phyloP scores from a whole-genome alignment of 2,113 vertebrate genomes.

The Pholis gunnellus region DNA sequence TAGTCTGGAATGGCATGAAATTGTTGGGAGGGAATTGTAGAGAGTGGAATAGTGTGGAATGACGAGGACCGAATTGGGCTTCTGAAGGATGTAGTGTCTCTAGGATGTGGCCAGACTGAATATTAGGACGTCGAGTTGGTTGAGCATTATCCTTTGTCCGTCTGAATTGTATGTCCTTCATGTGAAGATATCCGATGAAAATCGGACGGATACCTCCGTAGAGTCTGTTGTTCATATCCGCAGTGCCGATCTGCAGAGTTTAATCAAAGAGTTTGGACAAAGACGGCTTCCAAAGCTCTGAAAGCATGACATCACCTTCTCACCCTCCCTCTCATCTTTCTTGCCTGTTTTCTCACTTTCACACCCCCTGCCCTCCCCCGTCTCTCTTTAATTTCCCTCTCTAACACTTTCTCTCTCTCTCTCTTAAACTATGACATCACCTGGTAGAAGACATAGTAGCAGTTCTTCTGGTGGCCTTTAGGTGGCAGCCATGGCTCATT shows the following conservation, averaged over 20 bases:
- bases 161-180: neutral
- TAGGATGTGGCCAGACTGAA: constrained; percentile 28
- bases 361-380: constrained; percentile 29
- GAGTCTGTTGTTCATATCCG: constrained; percentile 2
- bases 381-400: constrained; percentile 35
- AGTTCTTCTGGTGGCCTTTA: constrained; percentile 53
- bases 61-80: constrained; percentile 39
- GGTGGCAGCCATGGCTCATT: constrained; percentile 77
- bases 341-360: constrained; percentile 49
- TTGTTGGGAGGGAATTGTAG: constrained; percentile 27
- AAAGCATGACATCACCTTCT: constrained; percentile 73
- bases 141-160: constrained; percentile 27
- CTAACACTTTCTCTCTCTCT: constrained; percentile 36
- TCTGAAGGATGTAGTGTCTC: constrained; percentile 26
- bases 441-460: constrained; percentile 59
- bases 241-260: constrained; percentile 22
- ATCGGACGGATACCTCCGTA: neutral
- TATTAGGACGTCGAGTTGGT: constrained; percentile 7
- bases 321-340: constrained; percentile 37
- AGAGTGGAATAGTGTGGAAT: constrained; percentile 37
- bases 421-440: constrained; percentile 76
- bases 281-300: constrained; percentile 39
- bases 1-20: constrained; percentile 52
- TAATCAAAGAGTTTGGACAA: constrained; percentile 59
- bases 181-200: neutral